These are phyloP conservation scores for Lagodon rhomboides DNA, from an alignment of 2,797 vertebrate genomes.

Conservation along the genomic window DNA sequence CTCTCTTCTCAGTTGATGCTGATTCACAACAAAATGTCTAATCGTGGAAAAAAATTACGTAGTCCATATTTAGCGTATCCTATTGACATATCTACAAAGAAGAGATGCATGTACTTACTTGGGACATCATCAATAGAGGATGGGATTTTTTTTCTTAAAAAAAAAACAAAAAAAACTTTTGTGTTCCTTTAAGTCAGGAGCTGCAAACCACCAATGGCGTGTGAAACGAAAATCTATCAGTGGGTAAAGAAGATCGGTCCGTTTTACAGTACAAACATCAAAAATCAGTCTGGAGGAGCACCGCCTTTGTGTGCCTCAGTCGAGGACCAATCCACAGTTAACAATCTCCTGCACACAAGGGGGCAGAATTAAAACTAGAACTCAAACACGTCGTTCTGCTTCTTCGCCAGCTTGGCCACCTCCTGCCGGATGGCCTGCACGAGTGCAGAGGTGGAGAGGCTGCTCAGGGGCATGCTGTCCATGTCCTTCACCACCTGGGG, in stretches of 20 bases:
- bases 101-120: conserved; percentile 64
- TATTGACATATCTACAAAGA: conserved; percentile 76
- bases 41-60: conserved; percentile 33
- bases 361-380: conserved; percentile 88
- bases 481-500: conserved; percentile 84
- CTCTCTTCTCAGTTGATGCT: conserved; percentile 48
- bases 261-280: conserved; percentile 80
- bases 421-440: conserved; percentile 98
- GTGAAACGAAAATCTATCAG: conserved; percentile 64
- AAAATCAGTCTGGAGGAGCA: conserved; percentile 73
- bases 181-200: conserved; percentile 55
- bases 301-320: conserved; percentile 44
- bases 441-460: conserved; percentile 95
- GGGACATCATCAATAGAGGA: conserved; percentile 71
- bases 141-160: conserved; percentile 47
- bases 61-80: conserved; percentile 55
- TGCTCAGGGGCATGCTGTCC: conserved; percentile 91
- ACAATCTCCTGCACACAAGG: conserved; percentile 44
- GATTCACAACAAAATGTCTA: conserved; percentile 51
- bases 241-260: conserved; percentile 67
- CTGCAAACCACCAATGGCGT: conserved; percentile 61
- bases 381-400: conserved; percentile 98
- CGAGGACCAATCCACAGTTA: conserved; percentile 40
- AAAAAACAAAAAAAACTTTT: conserved; percentile 52
- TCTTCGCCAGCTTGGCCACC: conserved; percentile 98